Percentiles rank a stretch among this genome's conserved stretches.
Conservation (phyloP, 2,113 vertebrate genomes). For the Junco hyemalis region DNA sequence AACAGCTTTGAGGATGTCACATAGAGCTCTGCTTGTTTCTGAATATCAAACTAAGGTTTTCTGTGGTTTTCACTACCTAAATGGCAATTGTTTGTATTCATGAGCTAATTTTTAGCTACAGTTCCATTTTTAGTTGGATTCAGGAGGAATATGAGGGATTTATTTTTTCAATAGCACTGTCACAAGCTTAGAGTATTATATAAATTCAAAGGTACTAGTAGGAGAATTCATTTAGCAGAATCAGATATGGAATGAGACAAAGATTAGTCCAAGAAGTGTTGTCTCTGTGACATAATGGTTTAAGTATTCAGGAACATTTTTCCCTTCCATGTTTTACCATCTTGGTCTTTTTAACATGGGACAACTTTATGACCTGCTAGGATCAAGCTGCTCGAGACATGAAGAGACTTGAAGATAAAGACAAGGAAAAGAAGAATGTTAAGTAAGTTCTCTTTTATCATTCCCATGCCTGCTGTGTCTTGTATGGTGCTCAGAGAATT, state of each 20-base stretch:
- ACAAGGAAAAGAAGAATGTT: slow-evolving; percentile 90
- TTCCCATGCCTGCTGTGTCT: not conserved
- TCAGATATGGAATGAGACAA: not conserved
- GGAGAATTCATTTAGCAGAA: not conserved
- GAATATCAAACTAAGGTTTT: not conserved
- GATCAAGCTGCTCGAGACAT: slow-evolving; percentile 96
- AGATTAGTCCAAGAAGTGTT: not conserved
- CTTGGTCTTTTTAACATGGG: not conserved
- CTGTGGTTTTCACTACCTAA: not conserved
- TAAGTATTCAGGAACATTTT: not conserved
- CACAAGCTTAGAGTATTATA: not conserved
- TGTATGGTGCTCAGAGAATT: not conserved
- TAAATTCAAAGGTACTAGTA: not conserved
- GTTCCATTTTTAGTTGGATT: not conserved
- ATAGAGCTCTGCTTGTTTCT: not conserved
- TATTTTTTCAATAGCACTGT: not conserved
- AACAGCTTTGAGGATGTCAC: not conserved
- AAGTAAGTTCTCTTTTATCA: slow-evolving; percentile 85
- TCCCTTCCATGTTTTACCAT: not conserved
- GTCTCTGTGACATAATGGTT: not conserved
- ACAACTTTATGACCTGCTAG: slow-evolving; percentile 73
- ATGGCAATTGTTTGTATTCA: not conserved
- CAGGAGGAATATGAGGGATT: not conserved
- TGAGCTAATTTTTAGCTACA: not conserved
- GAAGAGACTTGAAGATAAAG: slow-evolving; percentile 95